Conservation (phyloP, 2,113 vertebrate genomes). For the Engystomops pustulosus region DNA sequence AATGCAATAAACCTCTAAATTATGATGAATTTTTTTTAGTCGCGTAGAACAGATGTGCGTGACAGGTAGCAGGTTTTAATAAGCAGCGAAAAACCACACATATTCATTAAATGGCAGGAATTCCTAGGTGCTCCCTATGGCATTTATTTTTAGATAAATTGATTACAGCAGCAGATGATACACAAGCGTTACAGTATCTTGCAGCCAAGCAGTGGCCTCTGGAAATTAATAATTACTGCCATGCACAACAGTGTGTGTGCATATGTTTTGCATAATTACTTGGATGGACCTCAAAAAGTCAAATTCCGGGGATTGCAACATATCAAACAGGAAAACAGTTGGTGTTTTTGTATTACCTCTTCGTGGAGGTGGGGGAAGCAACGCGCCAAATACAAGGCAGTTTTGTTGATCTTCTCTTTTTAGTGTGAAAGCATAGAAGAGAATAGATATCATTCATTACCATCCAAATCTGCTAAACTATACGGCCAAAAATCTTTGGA, state of each 20-base stretch:
- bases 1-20: constrained; percentile 1
- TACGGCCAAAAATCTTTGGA: not conserved
- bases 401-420: not conserved
- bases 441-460: not conserved
- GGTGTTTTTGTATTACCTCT: constrained; percentile 24
- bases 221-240: constrained; percentile 55
- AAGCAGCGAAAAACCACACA: not conserved
- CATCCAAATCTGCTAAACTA: too few relatives aligned
- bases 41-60: not conserved
- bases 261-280: constrained; percentile 55
- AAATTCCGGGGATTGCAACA: constrained; percentile 25
- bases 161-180: constrained; percentile 53
- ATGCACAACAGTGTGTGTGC: constrained; percentile 40
- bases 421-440: not conserved
- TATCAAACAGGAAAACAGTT: constrained; percentile 30
- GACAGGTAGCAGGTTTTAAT: constrained; percentile 41
- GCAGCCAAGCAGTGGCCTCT: constrained; percentile 52
- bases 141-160: constrained; percentile 56
- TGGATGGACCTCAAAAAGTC: constrained; percentile 50
- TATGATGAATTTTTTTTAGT: not conserved
- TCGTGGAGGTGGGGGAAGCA: not conserved
- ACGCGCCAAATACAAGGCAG: not conserved
- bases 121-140: constrained; percentile 48
- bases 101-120: constrained; percentile 40
- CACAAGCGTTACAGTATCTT: constrained; percentile 44